Conservation (phyloP, 1,140 invertebrate species). For the Doryteuthis pealeii region DNA sequence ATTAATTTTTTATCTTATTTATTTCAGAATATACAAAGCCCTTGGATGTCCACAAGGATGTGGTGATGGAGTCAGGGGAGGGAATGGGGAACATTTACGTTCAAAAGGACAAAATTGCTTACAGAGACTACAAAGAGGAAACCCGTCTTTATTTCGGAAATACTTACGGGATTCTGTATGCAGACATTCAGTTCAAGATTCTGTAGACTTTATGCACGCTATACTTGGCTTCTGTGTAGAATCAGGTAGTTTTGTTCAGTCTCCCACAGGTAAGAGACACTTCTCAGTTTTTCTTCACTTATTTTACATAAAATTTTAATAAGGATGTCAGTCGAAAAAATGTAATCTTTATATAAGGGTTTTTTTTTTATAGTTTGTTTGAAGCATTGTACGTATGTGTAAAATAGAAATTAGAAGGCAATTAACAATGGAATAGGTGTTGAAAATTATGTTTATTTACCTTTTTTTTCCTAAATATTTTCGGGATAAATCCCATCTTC, state of each 20-base stretch:
- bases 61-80: constrained; percentile 74
- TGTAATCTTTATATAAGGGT: no score
- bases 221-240: constrained; percentile 95
- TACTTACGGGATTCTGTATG: constrained; percentile 80
- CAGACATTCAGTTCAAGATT: constrained; percentile 74
- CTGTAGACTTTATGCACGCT: constrained; percentile 92
- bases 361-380: no score
- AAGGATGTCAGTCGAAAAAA: no score
- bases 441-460: no score
- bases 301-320: no score
- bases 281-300: no score
- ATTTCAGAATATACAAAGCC: constrained; percentile 77
- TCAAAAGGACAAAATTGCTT: constrained; percentile 85
- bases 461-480: no score
- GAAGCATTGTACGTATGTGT: no score
- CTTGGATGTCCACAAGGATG: constrained; percentile 93
- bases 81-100: constrained; percentile 66
- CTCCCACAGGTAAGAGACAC: constrained; percentile 40
- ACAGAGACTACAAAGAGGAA: constrained; percentile 67
- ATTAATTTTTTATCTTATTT: constrained; percentile 6
- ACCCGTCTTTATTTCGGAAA: constrained; percentile 64
- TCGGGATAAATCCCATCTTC: no score
- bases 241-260: constrained; percentile 65
- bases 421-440: no score
- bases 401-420: no score